Conservation (phyloP, 2,888 invertebrate species). For the Periphyllus acericola region DNA sequence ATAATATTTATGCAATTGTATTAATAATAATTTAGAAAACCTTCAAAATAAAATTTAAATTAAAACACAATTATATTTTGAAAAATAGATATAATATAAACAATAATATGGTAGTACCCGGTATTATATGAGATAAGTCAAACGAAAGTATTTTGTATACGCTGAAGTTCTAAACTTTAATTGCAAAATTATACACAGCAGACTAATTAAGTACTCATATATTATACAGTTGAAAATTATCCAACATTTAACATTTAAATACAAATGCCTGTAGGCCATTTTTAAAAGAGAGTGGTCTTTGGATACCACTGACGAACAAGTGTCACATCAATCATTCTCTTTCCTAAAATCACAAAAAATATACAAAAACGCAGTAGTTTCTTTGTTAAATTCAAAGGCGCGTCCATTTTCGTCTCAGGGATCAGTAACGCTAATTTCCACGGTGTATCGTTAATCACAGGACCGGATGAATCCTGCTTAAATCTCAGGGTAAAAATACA, state of each 20-base stretch:
- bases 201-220: no score
- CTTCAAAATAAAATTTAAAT: no score
- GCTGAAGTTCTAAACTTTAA: no score
- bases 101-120: no score
- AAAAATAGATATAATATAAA: no score
- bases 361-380: slow-evolving; percentile 23
- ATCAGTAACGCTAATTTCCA: slow-evolving; percentile 45
- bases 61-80: no score
- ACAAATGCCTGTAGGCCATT: neutral
- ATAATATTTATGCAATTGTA: no score
- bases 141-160: no score
- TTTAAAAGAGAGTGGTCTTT: neutral
- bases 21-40: no score
- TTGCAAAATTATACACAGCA: no score
- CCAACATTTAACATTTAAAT: neutral
- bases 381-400: slow-evolving; percentile 6
- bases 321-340: slow-evolving; percentile 42
- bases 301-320: neutral
- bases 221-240: neutral
- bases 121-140: no score
- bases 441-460: slow-evolving; percentile 55
- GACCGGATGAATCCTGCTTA: slow-evolving; percentile 37
- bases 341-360: neutral
- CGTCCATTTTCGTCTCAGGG: neutral
- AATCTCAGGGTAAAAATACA: slow-evolving; percentile 38